Base-by-base conservation (phyloP, 2,888 invertebrate species). In the Alloplasta piceator region DNA sequence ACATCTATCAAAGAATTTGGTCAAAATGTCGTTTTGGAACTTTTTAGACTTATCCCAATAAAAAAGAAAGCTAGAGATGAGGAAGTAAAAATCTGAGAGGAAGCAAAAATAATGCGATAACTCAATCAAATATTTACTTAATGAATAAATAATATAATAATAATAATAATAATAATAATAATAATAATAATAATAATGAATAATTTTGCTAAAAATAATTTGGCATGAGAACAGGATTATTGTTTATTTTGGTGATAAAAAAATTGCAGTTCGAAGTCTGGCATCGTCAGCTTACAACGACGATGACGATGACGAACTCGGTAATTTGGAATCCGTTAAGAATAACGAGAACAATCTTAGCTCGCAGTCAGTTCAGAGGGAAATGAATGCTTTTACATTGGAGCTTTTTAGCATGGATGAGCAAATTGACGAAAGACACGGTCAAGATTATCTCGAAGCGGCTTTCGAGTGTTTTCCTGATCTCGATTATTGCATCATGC, bases 401-500 rank as follows among this genome's bases (percentile, higher is more conserved):
- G 95, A 95, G 87, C 87, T 96, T 16, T 94, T 94, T 78, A 94
- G 94, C 3, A 93, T 94, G 86, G 91, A 93, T 52, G 91, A 93
- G 0, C 92, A 93, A 50, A 94, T 94, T 81, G 94, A 95, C 82
- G 93, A 94, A 85, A 90, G 94, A 91, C 93, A 93, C 78, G 90
- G 93, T 0, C 92, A 93, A 71, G 94, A 95, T 83, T 93, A 96
- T 64, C 90, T 96, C 10, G 94, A 94, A 83, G 95, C 94, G 0
- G 94, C 95, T 0, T 96, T 96, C 89, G 94, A 95, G 86, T 93
- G 94, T 52, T 95, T 94, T 91, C 95, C 95, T 0, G 92, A 94
- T 4, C 93, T 93, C 38, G 95, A 96, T 61, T 96, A 95, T 86
- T 94, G 95, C 87, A 90, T 95, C 10, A 89, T 95, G 77, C 93